Evolutionary conservation across 1,140 invertebrate genomes (phyloP).

Genomic region (Ceratosolen fusciceps): DNA sequence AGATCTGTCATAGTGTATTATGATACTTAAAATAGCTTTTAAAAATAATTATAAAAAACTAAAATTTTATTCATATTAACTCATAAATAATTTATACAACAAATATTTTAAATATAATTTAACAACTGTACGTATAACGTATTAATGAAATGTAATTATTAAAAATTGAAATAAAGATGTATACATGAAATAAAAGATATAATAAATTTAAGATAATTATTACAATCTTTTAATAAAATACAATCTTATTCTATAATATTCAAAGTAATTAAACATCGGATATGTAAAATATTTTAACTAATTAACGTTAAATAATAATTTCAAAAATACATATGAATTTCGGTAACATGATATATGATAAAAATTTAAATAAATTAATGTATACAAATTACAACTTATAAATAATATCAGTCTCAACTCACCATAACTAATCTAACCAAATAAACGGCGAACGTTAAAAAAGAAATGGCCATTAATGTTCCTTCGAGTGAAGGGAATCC

Average conservation of each 20-base stretch:
- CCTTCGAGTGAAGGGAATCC: conserved; percentile 85
- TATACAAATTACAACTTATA: background rate
- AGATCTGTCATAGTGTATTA: too few species aligned
- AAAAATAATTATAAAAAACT: background rate
- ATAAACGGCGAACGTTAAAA: conserved; percentile 87
- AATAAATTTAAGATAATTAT: background rate
- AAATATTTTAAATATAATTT: too few species aligned
- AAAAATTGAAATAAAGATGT: background rate
- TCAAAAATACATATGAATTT: background rate
- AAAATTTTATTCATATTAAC: background rate
- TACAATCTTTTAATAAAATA: background rate
- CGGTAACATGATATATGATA: background rate
- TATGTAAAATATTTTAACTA: too few species aligned
- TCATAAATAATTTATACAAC: too few species aligned
- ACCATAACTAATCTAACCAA: conserved; percentile 87
- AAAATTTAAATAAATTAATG: background rate
- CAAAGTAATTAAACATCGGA: too few species aligned
- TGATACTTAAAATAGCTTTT: background rate
- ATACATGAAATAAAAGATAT: background rate
- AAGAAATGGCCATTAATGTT: conserved; percentile 84
- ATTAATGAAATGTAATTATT: background rate
- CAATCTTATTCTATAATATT: too few species aligned
- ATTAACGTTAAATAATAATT: background rate
- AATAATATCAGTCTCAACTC: conserved; percentile 60
- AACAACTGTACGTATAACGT: too few species aligned